Evolutionary conservation across 2,797 vertebrate species (phyloP).

Genomic region (Momotus momota): DNA sequence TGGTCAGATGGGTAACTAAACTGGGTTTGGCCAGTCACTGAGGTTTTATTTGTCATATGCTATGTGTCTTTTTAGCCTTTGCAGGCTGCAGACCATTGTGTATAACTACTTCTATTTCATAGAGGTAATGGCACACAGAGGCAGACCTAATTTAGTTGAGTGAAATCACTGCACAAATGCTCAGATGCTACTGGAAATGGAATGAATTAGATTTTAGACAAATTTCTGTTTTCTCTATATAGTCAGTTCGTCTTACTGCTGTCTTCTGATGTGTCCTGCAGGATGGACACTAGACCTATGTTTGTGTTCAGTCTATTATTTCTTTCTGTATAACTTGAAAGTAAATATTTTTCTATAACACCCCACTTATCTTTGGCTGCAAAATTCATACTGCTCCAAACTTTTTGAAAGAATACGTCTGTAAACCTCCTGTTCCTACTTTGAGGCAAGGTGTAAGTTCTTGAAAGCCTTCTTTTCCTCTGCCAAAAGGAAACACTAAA

Average conservation of each 20-base stretch:
- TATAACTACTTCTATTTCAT: neutral
- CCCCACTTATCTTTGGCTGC: neutral
- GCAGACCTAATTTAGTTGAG: neutral
- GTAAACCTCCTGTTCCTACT: neutral
- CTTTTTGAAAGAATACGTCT: neutral
- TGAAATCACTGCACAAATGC: neutral
- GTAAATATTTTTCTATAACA: neutral
- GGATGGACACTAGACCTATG: neutral
- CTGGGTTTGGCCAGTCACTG: neutral
- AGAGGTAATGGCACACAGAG: neutral
- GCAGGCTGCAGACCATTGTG: neutral
- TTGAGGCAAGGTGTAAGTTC: neutral
- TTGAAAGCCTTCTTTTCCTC: neutral
- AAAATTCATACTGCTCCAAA: neutral
- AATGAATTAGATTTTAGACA: neutral
- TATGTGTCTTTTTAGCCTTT: neutral
- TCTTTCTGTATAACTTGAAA: neutral
- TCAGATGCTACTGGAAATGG: neutral
- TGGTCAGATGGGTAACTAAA: neutral
- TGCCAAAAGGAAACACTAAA: neutral
- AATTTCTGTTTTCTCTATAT: neutral
- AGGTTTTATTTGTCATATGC: neutral
- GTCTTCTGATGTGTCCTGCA: neutral
- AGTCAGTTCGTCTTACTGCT: neutral
- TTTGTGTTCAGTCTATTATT: constrained; percentile 14